Evolutionary conservation across 1,140 invertebrate genomes (phyloP).

Genomic region (Monomorium pharaonis): DNA sequence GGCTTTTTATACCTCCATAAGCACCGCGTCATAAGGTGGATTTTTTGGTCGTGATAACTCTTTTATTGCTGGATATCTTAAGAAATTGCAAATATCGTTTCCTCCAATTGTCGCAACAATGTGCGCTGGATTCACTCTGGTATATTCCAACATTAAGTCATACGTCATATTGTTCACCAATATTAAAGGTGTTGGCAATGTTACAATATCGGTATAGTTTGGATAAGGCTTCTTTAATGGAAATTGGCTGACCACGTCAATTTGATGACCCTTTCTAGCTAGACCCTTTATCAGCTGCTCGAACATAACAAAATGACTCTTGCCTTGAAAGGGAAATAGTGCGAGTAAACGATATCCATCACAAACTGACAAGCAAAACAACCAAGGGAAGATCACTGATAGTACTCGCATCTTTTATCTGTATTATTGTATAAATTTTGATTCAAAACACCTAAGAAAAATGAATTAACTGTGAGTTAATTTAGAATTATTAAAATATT

Average conservation of each 20-base stretch:
- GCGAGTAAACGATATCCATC: constrained; percentile 77
- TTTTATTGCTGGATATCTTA: constrained; percentile 39
- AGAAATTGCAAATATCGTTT: constrained; percentile 42
- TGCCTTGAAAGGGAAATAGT: constrained; percentile 83
- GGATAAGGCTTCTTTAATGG: constrained; percentile 81
- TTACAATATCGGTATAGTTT: constrained; percentile 85
- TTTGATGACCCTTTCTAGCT: constrained; percentile 85
- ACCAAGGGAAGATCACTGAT: not conserved
- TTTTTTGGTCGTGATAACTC: constrained; percentile 51
- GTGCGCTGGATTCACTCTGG: rapidly evolving
- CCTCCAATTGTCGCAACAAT: not conserved
- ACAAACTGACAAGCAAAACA: constrained; percentile 20
- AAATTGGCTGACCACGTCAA: constrained; percentile 86
- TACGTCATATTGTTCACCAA: constrained; percentile 74
- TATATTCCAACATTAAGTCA: not conserved
- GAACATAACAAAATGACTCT: constrained; percentile 87
- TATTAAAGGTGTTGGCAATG: not conserved
- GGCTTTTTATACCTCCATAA: constrained; percentile 66
- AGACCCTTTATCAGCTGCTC: constrained; percentile 85
- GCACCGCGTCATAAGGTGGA: constrained; percentile 69
- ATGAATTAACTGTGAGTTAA: not conserved
- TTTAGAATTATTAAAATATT: not conserved
- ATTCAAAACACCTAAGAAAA: not conserved
- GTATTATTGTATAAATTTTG: not conserved
- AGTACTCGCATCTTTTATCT: constrained; percentile 51